Percentiles rank a stretch among this genome's conserved stretches.
phyloP scores from a whole-genome alignment of 1,140 invertebrate species.

The Anoplolepis gracilipes region DNA sequence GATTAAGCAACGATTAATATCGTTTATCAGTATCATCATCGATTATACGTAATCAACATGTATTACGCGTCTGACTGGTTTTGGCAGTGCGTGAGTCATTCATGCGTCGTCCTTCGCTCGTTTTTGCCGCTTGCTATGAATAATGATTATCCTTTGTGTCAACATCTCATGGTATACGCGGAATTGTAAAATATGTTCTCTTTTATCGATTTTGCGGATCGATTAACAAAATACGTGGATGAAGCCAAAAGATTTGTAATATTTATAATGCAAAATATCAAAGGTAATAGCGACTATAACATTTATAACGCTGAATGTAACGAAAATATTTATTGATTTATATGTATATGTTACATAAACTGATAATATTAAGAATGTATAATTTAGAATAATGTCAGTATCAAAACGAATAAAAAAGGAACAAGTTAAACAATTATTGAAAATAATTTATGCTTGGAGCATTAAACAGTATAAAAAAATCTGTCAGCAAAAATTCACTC shows the following conservation, averaged over 20 bases:
- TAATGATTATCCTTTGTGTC: conserved; percentile 35
- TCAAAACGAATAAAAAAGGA: no score
- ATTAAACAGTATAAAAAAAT: no score
- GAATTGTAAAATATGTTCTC: conserved; percentile 13
- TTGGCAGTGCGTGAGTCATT: conserved; percentile 44
- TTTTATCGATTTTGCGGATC: background rate
- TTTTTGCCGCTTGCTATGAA: conserved; percentile 32
- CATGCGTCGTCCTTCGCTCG: conserved; percentile 49
- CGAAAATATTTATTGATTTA: conserved; percentile 19
- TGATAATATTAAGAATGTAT: no score
- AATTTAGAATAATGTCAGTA: no score
- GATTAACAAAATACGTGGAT: background rate
- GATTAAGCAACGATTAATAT: conserved; percentile 34
- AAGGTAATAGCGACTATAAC: background rate
- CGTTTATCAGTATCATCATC: conserved; percentile 53
- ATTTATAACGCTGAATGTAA: background rate
- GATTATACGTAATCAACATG: conserved; percentile 54
- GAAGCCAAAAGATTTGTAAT: conserved; percentile 15
- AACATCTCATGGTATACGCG: background rate
- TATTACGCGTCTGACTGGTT: conserved; percentile 14
- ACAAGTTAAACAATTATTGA: no score
- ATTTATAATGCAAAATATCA: conserved; percentile 26
- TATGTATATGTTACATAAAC: no score
- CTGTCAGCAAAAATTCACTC: no score
- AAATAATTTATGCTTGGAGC: no score